Conservation (phyloP, 2,113 vertebrate species). For the Peromyscus maniculatus region DNA sequence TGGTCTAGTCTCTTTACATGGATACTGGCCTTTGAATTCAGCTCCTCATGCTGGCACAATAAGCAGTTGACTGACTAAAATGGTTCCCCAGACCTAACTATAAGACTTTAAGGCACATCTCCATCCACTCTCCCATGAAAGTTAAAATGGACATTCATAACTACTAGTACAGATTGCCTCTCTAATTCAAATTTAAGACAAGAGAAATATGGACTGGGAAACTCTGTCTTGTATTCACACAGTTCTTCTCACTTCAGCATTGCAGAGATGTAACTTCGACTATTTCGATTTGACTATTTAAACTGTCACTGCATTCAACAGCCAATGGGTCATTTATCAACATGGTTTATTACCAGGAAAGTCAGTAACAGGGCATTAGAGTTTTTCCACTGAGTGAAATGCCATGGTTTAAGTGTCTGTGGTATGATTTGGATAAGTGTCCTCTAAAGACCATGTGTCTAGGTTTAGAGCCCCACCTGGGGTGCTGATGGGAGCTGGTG, state of each 20-base stretch:
- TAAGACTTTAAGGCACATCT: background rate
- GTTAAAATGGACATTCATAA: background rate
- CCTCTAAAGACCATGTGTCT: too few relatives aligned
- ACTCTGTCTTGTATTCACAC: background rate
- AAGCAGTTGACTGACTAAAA: background rate
- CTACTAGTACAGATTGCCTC: background rate
- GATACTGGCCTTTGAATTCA: background rate
- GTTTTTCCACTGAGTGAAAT: background rate
- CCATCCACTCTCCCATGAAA: background rate
- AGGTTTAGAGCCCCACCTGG: background rate
- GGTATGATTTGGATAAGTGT: background rate
- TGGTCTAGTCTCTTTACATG: background rate
- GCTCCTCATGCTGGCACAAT: background rate
- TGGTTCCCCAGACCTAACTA: background rate
- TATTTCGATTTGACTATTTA: background rate
- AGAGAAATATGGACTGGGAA: background rate
- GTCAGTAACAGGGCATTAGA: background rate
- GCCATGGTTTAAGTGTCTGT: constrained; percentile 29
- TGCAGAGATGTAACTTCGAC: background rate
- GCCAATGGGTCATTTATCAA: background rate
- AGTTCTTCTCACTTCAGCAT: background rate
- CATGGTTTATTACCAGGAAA: background rate
- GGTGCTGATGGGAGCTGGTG: background rate
- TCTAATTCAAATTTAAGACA: background rate
- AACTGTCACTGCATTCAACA: background rate